These are phyloP conservation scores for Oryzaephilus surinamensis DNA, from an alignment of 1,140 invertebrate species.

Conservation along the genomic window DNA sequence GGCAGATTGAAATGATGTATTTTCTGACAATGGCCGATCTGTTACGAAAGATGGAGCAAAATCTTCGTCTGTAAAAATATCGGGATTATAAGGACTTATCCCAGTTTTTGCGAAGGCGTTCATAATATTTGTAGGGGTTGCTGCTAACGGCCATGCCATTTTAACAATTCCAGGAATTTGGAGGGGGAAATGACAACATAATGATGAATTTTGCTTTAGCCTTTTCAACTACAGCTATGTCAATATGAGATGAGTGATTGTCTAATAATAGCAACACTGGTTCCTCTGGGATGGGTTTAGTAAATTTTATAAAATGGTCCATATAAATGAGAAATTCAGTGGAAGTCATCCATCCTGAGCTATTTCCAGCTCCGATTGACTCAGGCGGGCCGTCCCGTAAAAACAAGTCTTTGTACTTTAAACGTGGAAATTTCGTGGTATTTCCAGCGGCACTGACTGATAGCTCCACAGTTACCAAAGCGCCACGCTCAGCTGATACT, in stretches of 20 bases:
- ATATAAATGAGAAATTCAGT: conserved; percentile 22
- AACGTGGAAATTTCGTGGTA: not conserved
- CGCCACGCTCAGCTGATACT: not conserved
- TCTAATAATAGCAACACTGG: conserved; percentile 15
- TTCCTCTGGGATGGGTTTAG: conserved; percentile 9
- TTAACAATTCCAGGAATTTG: conserved; percentile 36
- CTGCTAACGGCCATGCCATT: conserved; percentile 29
- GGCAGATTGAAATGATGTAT: too few relatives aligned
- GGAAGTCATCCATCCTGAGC: conserved; percentile 27
- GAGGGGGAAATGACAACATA: conserved; percentile 28
- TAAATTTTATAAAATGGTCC: conserved; percentile 24
- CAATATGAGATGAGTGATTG: conserved; percentile 12
- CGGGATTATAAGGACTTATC: too few relatives aligned
- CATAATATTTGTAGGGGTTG: conserved; percentile 29
- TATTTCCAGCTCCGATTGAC: conserved; percentile 23
- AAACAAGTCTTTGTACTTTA: conserved; percentile 10
- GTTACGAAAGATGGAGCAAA: too few relatives aligned
- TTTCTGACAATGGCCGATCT: too few relatives aligned
- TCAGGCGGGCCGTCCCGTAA: conserved; percentile 18
- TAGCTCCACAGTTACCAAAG: not conserved
- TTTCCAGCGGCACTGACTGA: not conserved
- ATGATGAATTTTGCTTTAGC: conserved; percentile 19
- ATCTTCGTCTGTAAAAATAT: too few relatives aligned
- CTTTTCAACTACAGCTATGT: conserved; percentile 12
- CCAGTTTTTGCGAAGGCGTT: too few relatives aligned